Conservation (phyloP, 2,797 vertebrate genomes). For the Potorous gilbertii region DNA sequence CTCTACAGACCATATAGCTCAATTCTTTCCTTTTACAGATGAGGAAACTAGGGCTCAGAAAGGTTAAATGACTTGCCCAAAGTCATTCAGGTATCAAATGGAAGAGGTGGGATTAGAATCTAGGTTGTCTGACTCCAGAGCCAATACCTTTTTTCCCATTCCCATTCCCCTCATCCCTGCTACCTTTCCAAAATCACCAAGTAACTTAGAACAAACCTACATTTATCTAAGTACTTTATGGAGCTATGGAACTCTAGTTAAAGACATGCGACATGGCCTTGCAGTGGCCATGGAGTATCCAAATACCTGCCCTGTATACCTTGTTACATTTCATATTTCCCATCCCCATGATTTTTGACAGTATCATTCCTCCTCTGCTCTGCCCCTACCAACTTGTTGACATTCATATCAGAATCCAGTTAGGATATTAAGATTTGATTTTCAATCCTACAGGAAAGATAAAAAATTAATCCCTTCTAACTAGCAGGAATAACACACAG, state of each 20-base stretch:
- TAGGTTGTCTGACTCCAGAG: not conserved
- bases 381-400: not conserved
- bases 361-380: not conserved
- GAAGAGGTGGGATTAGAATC: not conserved
- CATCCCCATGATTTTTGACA: not conserved
- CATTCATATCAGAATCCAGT: conserved; percentile 29
- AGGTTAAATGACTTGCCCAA: not conserved
- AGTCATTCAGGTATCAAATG: not conserved
- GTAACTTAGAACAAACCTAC: not conserved
- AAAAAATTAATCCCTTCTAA: conserved; percentile 32
- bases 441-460: conserved; percentile 53
- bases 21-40: not conserved
- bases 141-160: not conserved
- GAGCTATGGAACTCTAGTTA: not conserved
- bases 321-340: not conserved
- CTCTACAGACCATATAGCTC: not conserved
- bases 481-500: conserved; percentile 6
- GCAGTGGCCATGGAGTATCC: too few relatives aligned
- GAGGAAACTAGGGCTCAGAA: not conserved
- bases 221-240: not conserved
- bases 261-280: not conserved
- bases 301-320: not conserved
- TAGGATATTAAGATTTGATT: conserved; percentile 43
- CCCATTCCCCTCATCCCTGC: too few relatives aligned
- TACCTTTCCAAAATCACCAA: not conserved